Evolutionary conservation across 2,797 vertebrate genomes (phyloP).

Genomic region (Lagocephalus sceleratus): DNA sequence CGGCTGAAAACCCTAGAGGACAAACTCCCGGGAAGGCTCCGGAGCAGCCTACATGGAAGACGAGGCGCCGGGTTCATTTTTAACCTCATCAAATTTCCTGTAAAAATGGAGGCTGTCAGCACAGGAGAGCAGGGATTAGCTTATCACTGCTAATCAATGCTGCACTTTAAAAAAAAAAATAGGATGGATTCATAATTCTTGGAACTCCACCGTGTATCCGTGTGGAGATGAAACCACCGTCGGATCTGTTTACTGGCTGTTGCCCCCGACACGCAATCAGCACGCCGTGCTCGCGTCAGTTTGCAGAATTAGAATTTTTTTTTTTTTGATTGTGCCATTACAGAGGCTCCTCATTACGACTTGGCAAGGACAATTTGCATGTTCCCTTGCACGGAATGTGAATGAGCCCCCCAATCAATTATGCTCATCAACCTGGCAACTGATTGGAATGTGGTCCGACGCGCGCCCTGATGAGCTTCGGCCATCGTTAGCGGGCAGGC

Average conservation of each 20-base stretch:
- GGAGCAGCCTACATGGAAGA: too few relatives aligned
- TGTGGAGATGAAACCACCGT: constrained; percentile 42
- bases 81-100: too few relatives aligned
- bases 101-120: too few relatives aligned
- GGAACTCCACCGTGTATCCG: constrained; percentile 8
- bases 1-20: constrained; percentile 20
- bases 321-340: constrained; percentile 70
- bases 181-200: background rate
- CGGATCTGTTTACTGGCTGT: constrained; percentile 35
- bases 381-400: constrained; percentile 70
- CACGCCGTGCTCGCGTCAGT: constrained; percentile 41
- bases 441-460: constrained; percentile 66
- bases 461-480: constrained; percentile 33
- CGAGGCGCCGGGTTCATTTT: too few relatives aligned
- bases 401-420: constrained; percentile 70
- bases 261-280: constrained; percentile 59
- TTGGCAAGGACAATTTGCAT: constrained; percentile 73
- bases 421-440: constrained; percentile 65
- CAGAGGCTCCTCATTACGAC: constrained; percentile 64
- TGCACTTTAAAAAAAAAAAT: background rate
- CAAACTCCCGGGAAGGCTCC: too few relatives aligned
- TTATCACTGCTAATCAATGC: background rate
- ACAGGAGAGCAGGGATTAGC: too few relatives aligned
- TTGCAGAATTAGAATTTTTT: constrained; percentile 60
- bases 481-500: constrained; percentile 33